phyloP scores from a whole-genome alignment of 2,888 invertebrate species.

The Parnassius glacialis region DNA sequence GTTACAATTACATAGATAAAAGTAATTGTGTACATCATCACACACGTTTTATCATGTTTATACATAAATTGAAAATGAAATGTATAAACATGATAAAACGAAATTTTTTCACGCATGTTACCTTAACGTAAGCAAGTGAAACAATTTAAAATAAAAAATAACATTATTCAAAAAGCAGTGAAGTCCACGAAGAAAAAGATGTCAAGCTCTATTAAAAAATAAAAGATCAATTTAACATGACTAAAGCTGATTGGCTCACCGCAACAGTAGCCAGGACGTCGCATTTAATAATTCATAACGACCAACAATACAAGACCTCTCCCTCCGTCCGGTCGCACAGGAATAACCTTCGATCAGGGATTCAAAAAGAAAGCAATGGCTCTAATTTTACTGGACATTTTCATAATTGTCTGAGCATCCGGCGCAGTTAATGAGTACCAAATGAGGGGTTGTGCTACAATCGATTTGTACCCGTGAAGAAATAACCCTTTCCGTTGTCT shows the following conservation, averaged over 20 bases:
- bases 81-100: not conserved
- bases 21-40: no score
- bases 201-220: constrained; percentile 13
- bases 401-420: constrained; percentile 70
- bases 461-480: constrained; percentile 75
- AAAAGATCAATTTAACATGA: constrained; percentile 20
- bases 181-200: not conserved
- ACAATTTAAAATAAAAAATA: not conserved
- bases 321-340: not conserved
- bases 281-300: constrained; percentile 46
- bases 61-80: no score
- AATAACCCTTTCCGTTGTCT: constrained; percentile 65
- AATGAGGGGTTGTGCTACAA: constrained; percentile 72
- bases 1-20: no score
- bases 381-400: constrained; percentile 62
- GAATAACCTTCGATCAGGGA: constrained; percentile 19
- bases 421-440: constrained; percentile 72
- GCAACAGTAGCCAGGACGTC: constrained; percentile 41
- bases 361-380: constrained; percentile 49
- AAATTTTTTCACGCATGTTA: no score
- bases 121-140: no score
- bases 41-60: no score
- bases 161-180: not conserved
- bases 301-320: constrained; percentile 21
- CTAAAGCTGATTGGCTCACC: constrained; percentile 18